Conservation (phyloP, 1,140 invertebrate genomes). For the Megalopta genalis region DNA sequence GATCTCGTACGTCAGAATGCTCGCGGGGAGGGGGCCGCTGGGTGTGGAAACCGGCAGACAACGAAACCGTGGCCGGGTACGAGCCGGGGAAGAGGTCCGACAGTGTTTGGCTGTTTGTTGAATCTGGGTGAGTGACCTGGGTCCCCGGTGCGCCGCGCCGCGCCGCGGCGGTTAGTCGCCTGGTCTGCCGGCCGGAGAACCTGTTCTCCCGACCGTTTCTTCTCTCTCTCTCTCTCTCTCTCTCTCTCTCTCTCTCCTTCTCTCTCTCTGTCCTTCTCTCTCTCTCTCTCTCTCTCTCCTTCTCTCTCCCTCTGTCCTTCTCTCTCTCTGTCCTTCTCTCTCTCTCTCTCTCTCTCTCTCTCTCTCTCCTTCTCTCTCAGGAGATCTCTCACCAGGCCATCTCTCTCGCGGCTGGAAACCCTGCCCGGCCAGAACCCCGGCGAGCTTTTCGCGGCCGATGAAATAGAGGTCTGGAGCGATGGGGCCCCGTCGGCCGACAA, state of each 20-base stretch:
- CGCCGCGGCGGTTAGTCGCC: slow-evolving; percentile 53
- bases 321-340: too few species aligned
- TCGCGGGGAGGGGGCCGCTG: slow-evolving; percentile 16
- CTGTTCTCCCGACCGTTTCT: slow-evolving; percentile 63
- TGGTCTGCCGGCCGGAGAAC: slow-evolving; percentile 60
- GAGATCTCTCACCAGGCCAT: slow-evolving; percentile 1
- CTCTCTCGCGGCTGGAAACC: slow-evolving; percentile 38
- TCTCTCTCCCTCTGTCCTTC: too few species aligned
- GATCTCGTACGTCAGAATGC: slow-evolving; percentile 52
- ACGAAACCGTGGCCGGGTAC: background rate
- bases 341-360: slow-evolving; percentile 18
- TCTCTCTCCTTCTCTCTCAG: slow-evolving; percentile 12
- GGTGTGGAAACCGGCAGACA: background rate
- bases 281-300: slow-evolving; percentile 33
- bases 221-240: slow-evolving; percentile 20
- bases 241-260: background rate
- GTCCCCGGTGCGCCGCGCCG: slow-evolving; percentile 33
- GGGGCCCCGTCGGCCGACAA: too few species aligned
- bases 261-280: slow-evolving; percentile 9
- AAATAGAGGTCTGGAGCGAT: slow-evolving; percentile 29
- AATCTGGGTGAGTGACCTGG: slow-evolving; percentile 78
- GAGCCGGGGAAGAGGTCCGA: slow-evolving; percentile 39
- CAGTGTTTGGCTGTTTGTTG: slow-evolving; percentile 75
- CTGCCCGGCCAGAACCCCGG: slow-evolving; percentile 31
- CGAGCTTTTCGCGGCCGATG: slow-evolving; percentile 42